phyloP scores from a whole-genome alignment of 2,888 invertebrate species.

The Tupiocoris notatus region DNA sequence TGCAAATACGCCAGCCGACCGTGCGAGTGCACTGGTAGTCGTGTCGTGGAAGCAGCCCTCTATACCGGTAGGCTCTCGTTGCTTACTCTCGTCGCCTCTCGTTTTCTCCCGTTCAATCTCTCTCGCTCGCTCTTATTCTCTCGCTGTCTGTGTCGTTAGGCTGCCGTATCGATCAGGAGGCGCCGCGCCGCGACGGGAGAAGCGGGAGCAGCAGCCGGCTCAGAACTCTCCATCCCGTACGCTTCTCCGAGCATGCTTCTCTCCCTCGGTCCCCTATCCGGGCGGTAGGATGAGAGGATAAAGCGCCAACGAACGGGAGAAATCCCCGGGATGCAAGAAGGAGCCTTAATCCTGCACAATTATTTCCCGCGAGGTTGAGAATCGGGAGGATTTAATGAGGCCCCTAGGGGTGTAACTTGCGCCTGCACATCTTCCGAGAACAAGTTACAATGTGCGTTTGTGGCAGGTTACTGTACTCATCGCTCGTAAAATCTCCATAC shows the following conservation, averaged over 20 bases:
- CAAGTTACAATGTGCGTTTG: too few relatives aligned
- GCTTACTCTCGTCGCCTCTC: neutral
- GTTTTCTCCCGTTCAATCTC: neutral
- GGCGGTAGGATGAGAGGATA: neutral
- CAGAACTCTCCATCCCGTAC: neutral
- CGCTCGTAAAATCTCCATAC: too few relatives aligned
- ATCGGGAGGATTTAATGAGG: slow-evolving; percentile 26
- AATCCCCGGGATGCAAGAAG: neutral
- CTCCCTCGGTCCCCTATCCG: slow-evolving; percentile 3
- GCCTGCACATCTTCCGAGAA: neutral
- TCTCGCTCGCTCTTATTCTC: neutral
- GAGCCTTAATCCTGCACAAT: slow-evolving; percentile 1
- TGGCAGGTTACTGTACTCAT: too few relatives aligned
- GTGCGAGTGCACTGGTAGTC: neutral
- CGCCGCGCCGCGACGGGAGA: slow-evolving; percentile 11
- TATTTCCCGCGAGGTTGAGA: slow-evolving; percentile 15
- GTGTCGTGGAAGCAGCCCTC: neutral
- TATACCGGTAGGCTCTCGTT: neutral
- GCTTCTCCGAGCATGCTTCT: neutral
- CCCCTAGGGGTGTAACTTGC: neutral
- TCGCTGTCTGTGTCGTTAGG: neutral
- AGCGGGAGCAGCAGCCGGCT: neutral
- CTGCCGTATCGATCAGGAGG: slow-evolving; percentile 4
- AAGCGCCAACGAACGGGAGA: neutral
- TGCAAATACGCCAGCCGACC: neutral